phyloP scores from a whole-genome alignment of 2,888 invertebrate species.

The Stenolophus ochropezus region DNA sequence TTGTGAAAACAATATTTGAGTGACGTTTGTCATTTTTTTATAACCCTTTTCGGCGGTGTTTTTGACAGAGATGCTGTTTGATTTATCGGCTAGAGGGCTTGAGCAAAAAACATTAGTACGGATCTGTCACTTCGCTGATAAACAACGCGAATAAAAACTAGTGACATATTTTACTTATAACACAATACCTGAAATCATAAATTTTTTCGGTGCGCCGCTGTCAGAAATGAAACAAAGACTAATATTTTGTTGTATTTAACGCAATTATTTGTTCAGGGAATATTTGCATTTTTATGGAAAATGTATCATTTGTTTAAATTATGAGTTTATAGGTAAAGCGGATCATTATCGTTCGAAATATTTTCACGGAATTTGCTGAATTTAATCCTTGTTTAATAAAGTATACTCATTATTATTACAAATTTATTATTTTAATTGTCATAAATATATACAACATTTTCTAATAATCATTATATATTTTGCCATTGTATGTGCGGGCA shows the following conservation, averaged over 20 bases:
- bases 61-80: constrained; percentile 46
- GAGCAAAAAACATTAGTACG: constrained; percentile 41
- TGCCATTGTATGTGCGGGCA: too few species aligned
- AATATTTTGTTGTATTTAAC: constrained; percentile 25
- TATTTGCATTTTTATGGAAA: background rate
- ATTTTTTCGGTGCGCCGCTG: constrained; percentile 13
- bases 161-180: constrained; percentile 39
- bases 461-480: background rate
- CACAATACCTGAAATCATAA: constrained; percentile 35
- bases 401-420: background rate
- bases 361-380: background rate
- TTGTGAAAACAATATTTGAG: constrained; percentile 41
- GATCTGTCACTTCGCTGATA: constrained; percentile 27
- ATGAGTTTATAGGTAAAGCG: background rate
- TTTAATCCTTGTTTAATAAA: background rate
- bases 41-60: constrained; percentile 32
- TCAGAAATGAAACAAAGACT: background rate
- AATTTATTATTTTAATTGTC: background rate
- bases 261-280: background rate
- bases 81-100: constrained; percentile 39
- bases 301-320: background rate
- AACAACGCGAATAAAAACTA: constrained; percentile 30
- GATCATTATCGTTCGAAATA: background rate
- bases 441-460: background rate
- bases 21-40: constrained; percentile 46